Conservation (phyloP, 2,888 invertebrate genomes). For the Thereva unica region DNA sequence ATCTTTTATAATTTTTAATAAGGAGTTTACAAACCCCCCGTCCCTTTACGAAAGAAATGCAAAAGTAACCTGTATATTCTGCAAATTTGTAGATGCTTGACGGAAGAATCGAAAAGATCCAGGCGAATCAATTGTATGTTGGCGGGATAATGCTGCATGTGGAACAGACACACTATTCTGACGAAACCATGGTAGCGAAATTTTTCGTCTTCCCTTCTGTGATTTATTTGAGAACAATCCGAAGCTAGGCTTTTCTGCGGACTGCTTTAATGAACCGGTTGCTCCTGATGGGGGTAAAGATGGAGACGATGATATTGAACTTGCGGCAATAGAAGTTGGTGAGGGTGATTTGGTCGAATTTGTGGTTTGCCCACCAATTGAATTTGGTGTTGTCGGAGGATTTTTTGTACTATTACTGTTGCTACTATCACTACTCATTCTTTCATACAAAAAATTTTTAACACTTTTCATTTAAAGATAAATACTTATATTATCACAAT, state of each 20-base stretch:
- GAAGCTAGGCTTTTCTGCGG: constrained; percentile 36
- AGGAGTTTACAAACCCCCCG: background rate
- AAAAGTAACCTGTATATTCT: constrained; percentile 51
- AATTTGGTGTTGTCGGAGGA: constrained; percentile 13
- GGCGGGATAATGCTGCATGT: constrained; percentile 76
- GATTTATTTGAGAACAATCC: constrained; percentile 55
- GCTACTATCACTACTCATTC: constrained; percentile 52
- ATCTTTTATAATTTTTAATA: too few relatives aligned
- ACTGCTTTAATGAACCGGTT: constrained; percentile 40
- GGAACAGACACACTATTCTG: constrained; percentile 76
- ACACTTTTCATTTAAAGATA: constrained; percentile 54
- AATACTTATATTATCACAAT: constrained; percentile 27
- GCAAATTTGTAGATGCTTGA: constrained; percentile 59
- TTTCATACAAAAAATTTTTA: constrained; percentile 56
- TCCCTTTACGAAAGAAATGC: background rate
- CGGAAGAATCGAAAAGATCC: constrained; percentile 81
- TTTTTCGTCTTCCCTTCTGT: constrained; percentile 79
- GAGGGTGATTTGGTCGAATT: constrained; percentile 25
- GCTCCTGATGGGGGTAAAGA: constrained; percentile 43
- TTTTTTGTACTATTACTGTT: constrained; percentile 39
- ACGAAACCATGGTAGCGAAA: constrained; percentile 87
- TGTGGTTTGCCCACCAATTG: background rate
- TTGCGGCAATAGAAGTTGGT: constrained; percentile 40
- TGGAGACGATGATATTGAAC: constrained; percentile 38
- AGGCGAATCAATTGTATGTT: constrained; percentile 90